Evolutionary conservation across 2,113 vertebrate species (phyloP).

Genomic region (Oncorhynchus mykiss): DNA sequence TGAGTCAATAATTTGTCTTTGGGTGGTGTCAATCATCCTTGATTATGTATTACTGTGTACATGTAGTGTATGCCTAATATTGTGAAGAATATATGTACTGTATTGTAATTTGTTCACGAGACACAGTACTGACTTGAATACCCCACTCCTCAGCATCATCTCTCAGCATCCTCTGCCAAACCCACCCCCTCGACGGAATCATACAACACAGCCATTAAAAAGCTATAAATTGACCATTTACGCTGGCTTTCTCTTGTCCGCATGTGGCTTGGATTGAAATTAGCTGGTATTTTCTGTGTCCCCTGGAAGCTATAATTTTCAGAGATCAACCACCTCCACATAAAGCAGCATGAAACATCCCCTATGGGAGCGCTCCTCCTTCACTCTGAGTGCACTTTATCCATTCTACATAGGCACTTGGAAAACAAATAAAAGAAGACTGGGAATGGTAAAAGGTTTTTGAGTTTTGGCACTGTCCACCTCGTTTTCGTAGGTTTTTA

Average conservation of each 20-base stretch:
- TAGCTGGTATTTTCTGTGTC: slow-evolving; percentile 38
- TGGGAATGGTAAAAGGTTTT: slow-evolving; percentile 8
- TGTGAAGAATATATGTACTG: no score
- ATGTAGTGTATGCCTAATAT: no score
- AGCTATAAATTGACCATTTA: slow-evolving; percentile 57
- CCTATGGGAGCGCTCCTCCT: slow-evolving; percentile 35
- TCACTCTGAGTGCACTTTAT: slow-evolving; percentile 43
- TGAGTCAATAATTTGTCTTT: not conserved
- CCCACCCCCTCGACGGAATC: not conserved
- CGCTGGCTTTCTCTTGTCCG: slow-evolving; percentile 44
- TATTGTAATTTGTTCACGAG: not conserved
- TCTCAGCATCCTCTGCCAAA: slow-evolving; percentile 8
- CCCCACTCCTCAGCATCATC: not conserved
- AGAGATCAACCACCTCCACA: slow-evolving; percentile 33
- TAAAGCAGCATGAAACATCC: slow-evolving; percentile 48
- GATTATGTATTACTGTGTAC: no score
- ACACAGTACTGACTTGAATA: not conserved
- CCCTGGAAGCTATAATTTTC: slow-evolving; percentile 58
- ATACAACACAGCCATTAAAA: slow-evolving; percentile 39
- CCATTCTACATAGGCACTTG: slow-evolving; percentile 35
- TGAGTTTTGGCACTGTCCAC: not conserved
- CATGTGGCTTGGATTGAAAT: slow-evolving; percentile 33
- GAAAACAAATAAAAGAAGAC: slow-evolving; percentile 23
- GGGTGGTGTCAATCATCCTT: not conserved
- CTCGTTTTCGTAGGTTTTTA: no score